Base-by-base conservation (phyloP, 2,888 invertebrate genomes). In the Meganola albula region DNA sequence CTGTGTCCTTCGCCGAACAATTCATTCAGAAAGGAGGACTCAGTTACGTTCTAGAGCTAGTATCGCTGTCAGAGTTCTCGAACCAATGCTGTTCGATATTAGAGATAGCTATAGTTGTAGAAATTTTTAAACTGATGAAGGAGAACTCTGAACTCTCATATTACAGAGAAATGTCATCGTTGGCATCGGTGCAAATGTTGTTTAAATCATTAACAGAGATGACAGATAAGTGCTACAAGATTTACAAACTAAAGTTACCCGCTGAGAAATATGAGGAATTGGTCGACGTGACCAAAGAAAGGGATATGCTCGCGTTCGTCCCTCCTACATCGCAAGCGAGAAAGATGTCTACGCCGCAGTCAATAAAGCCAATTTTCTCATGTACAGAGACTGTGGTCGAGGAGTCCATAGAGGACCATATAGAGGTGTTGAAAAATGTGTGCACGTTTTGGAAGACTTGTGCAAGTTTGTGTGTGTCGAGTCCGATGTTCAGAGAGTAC, bases 21-120 rank as follows among this genome's bases (percentile, higher is more conserved):
- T 90, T 90, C 40, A 85, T 88, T 4, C 86, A 88, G 38, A 79
- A 87, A 24, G 83, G 88, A 0, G 90, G 90, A 0, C 63, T 90
- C 18, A 76, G 86, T 21, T 87, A 89, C 43, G 87, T 88, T 0
- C 52, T 89, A 2, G 84, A 87, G 38, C 48, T 91, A 31, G 75
- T 90, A 1, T 69, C 83, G 0, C 62, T 88, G 26, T 68, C 86
- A 0, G 77, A 85, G 27, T 90, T 90, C 43, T 87, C 89, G 0
- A 87, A 87, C 40, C 86, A 85, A 36, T 89, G 90, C 51, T 90
- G 90, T 49, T 76, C 87, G 2, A 84, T 91, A 23, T 65, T 90
- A 10, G 90, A 91, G 59, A 87, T 90, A 32, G 82, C 87, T 0
- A 88, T 89, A 2, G 79, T 87, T 2, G 88, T 90, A 30, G 90